These are phyloP conservation scores for Urocyon cinereoargenteus DNA, from an alignment of 2,797 vertebrate genomes.

Conservation along the genomic window DNA sequence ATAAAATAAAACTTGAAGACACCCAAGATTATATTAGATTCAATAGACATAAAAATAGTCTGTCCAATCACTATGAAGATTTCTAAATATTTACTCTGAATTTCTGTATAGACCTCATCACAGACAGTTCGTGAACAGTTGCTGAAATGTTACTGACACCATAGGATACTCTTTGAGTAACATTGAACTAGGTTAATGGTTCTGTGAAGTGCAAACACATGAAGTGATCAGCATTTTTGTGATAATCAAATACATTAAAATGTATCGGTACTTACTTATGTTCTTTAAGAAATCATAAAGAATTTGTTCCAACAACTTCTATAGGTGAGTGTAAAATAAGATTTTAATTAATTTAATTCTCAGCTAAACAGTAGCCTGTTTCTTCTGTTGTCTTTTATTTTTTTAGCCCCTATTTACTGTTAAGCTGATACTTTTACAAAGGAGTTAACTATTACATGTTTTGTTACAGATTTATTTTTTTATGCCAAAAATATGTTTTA, in stretches of 20 bases:
- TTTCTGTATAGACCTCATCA: background rate
- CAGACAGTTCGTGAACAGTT: background rate
- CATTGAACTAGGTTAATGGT: background rate
- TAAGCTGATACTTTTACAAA: constrained; percentile 3
- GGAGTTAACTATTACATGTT: background rate
- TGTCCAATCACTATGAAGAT: background rate
- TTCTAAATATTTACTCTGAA: constrained; percentile 41
- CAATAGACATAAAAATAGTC: background rate
- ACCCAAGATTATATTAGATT: background rate
- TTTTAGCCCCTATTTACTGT: background rate
- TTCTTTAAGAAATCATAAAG: constrained; percentile 14
- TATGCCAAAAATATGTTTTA: constrained; percentile 30
- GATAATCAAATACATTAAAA: background rate
- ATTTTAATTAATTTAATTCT: background rate
- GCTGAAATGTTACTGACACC: background rate
- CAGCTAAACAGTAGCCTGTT: background rate
- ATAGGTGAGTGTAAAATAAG: background rate
- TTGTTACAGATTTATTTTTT: constrained; percentile 17
- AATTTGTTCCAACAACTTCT: background rate
- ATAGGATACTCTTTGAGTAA: background rate
- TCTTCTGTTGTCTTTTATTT: background rate
- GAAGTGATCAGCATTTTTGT: background rate
- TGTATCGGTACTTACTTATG: background rate
- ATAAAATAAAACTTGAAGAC: background rate
- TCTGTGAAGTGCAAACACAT: background rate